phyloP scores from a whole-genome alignment of 2,888 invertebrate genomes.

The Cataglyphis livida region DNA sequence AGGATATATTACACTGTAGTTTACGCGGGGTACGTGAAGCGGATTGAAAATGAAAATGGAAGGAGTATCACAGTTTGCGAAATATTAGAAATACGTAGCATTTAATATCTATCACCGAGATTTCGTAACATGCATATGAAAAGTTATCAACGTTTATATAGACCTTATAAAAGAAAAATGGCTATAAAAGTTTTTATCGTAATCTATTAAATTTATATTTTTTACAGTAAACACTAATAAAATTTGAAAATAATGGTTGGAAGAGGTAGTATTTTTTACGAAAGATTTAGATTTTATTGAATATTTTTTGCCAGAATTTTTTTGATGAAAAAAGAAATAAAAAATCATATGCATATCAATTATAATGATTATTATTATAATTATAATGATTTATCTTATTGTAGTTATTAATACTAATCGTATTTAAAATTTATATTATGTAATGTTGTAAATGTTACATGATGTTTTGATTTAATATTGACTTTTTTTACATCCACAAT shows the following conservation, averaged over 20 bases:
- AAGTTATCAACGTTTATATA: background rate
- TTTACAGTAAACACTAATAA: background rate
- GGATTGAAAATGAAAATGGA: constrained; percentile 22
- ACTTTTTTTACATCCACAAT: background rate
- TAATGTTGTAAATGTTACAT: background rate
- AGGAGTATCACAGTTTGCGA: background rate
- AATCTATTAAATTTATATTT: constrained; percentile 5
- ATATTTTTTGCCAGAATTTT: constrained; percentile 14
- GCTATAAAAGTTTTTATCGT: background rate
- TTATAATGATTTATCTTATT: background rate
- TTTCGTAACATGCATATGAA: background rate
- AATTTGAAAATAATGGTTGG: background rate
- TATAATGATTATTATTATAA: no score
- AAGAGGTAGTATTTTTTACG: background rate
- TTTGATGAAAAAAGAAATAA: background rate
- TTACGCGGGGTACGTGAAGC: background rate
- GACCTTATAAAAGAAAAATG: background rate
- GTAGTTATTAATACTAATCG: background rate
- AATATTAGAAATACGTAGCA: background rate
- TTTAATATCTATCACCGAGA: background rate
- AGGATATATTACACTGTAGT: constrained; percentile 27
- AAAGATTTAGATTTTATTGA: background rate
- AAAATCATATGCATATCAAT: background rate
- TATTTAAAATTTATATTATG: background rate
- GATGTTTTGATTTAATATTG: background rate